Conservation (phyloP, 2,797 vertebrate genomes). For the Acropternis orthonyx region DNA sequence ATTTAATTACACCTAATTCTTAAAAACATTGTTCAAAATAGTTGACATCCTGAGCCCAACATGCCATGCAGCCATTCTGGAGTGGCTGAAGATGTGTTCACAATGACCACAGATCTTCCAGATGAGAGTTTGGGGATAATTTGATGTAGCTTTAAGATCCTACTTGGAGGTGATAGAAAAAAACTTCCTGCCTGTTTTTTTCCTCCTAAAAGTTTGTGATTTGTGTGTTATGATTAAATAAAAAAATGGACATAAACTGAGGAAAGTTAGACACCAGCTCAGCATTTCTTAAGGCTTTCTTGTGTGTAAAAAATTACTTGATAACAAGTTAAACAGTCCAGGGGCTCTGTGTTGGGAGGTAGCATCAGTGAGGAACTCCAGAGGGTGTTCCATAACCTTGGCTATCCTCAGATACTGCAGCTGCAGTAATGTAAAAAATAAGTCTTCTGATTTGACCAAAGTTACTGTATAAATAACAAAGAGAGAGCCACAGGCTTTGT, state of each 20-base stretch:
- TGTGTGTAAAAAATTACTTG: background rate
- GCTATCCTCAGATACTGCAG: background rate
- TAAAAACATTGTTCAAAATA: background rate
- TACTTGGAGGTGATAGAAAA: background rate
- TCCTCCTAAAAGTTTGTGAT: background rate
- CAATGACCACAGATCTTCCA: background rate
- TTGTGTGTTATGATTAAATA: background rate
- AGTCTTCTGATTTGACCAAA: background rate
- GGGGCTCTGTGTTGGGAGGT: background rate
- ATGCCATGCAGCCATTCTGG: fast-evolving
- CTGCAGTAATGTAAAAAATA: background rate
- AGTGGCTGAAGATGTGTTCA: background rate
- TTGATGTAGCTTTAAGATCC: background rate
- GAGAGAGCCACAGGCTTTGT: background rate
- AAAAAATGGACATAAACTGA: background rate
- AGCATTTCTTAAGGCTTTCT: background rate
- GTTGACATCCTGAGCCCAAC: background rate
- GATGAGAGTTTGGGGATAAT: background rate
- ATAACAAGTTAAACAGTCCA: background rate
- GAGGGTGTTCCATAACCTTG: background rate
- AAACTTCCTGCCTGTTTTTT: background rate
- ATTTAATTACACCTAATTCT: background rate
- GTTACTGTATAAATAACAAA: background rate
- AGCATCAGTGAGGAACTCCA: background rate
- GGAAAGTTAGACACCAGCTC: background rate